These are phyloP conservation scores for Stigmatopora nigra DNA, from an alignment of 2,113 vertebrate genomes.

Conservation along the genomic window DNA sequence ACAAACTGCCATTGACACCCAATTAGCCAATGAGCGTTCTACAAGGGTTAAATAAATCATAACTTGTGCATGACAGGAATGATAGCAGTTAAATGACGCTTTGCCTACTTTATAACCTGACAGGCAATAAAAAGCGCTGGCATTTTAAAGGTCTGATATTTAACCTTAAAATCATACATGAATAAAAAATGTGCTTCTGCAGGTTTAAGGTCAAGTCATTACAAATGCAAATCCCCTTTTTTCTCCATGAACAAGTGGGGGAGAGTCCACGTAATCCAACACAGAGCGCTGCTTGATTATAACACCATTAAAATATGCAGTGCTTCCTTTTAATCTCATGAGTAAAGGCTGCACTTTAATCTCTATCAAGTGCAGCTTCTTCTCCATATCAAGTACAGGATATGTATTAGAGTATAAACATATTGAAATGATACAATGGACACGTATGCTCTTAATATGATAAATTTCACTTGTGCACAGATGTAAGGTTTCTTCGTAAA, in stretches of 20 bases:
- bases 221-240: constrained; percentile 5
- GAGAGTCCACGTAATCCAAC: constrained; percentile 1
- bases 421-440: not conserved
- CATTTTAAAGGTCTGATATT: not conserved
- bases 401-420: not conserved
- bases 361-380: not conserved
- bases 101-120: not conserved
- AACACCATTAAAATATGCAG: not conserved
- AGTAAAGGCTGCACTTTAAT: constrained; percentile 1
- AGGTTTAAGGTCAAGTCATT: constrained; percentile 9
- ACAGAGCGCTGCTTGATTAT: not conserved
- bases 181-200: constrained; percentile 4
- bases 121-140: not conserved
- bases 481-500: not conserved
- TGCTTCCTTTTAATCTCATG: constrained; percentile 1
- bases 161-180: constrained; percentile 5
- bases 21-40: too few species aligned
- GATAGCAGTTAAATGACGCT: not conserved
- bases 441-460: not conserved
- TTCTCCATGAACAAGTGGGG: not conserved
- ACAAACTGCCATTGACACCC: too few species aligned
- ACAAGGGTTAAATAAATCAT: too few species aligned
- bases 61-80: too few species aligned
- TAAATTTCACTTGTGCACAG: not conserved
- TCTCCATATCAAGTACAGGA: too few species aligned